Evolutionary conservation across 2,888 invertebrate species (phyloP), one percentile per base, ranked within the genome.

Genomic region (Siphonodentalium dalli): DNA sequence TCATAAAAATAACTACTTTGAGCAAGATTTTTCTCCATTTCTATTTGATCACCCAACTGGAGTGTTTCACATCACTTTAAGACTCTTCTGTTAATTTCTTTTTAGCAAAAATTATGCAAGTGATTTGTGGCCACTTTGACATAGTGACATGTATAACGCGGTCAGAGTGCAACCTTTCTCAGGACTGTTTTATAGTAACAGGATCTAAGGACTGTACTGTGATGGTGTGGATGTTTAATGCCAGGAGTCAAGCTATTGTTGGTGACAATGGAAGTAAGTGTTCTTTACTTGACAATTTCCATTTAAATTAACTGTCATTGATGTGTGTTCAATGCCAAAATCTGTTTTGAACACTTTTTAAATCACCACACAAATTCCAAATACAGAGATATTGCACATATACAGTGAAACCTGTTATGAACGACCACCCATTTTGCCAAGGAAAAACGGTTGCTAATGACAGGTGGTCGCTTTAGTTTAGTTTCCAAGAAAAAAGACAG

Each of bases 151-250:
- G 98, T 83, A 86, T 99, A 69, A 93, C 96, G 0, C 88, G 98
- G 43, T 97, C 96, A 2, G 99, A 99, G 83, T 97, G 97, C 84
- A 97, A 96, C 84, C 93, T 98, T 66, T 95, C 94, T n/a, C 81
- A 81, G 66, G 98, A 99, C 84, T 99, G 98, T 83, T 99, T 98
- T 84, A 90, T 99, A 67, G 97, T 97, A 1, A 96, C 96, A 0
- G 99, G 99, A 21, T 94, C 95, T 23, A 92, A 94, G 41, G 99
- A 99, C 84, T 98, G 98, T 83, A 98, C 98, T 0, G 95, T 99
- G 21, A 86, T 98, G 52, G 85, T 99, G 46, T 99, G 99, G 99
- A 97, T 98, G 78, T 99, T 99, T 95, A 98, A 89, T 74, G 95
- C 79, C 33, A 72, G 78, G 44, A 74, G 75, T 57, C 96, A 96